A percentile compares a stretch with the other conserved stretches of the same genome.
phyloP scores from a whole-genome alignment of 2,888 invertebrate species.

The Trilocha varians region DNA sequence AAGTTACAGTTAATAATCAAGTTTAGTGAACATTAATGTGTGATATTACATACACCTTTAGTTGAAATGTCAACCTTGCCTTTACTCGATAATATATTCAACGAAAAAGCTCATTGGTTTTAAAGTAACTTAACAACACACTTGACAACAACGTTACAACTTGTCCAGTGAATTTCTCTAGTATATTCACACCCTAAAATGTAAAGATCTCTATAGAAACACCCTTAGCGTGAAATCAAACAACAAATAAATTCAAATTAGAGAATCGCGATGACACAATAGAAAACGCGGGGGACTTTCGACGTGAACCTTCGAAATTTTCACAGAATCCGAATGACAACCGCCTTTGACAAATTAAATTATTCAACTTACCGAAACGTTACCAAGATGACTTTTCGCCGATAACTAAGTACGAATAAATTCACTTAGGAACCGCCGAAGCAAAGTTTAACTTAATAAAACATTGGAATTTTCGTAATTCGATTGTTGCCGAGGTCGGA shows the following conservation, averaged over 20 bases:
- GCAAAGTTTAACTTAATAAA: slow-evolving; percentile 72
- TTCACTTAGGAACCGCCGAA: slow-evolving; percentile 67
- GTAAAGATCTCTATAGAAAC: slow-evolving; percentile 20
- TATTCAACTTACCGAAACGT: slow-evolving; percentile 72
- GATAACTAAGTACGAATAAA: slow-evolving; percentile 73
- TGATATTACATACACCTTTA: too few species aligned
- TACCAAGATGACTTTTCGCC: slow-evolving; percentile 68
- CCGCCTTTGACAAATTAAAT: slow-evolving; percentile 70
- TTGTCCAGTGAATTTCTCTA: too few species aligned
- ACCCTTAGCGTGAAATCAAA: slow-evolving; percentile 57
- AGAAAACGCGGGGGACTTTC: slow-evolving; percentile 24
- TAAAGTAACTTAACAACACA: too few species aligned
- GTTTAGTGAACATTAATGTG: too few species aligned
- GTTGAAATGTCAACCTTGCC: too few species aligned
- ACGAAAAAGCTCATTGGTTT: too few species aligned
- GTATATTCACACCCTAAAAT: too few species aligned
- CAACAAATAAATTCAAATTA: slow-evolving; percentile 69
- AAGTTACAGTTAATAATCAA: too few species aligned
- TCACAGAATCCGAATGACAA: slow-evolving; percentile 66
- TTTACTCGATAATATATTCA: too few species aligned
- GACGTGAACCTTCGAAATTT: slow-evolving; percentile 47
- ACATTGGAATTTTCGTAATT: slow-evolving; percentile 70
- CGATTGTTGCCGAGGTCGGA: slow-evolving; percentile 56
- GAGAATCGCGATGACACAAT: slow-evolving; percentile 62
- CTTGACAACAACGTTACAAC: too few species aligned